Evolutionary conservation across 2,113 vertebrate genomes (phyloP), one percentile per base, ranked within the genome.

Genomic region (Anguilla japonica): DNA sequence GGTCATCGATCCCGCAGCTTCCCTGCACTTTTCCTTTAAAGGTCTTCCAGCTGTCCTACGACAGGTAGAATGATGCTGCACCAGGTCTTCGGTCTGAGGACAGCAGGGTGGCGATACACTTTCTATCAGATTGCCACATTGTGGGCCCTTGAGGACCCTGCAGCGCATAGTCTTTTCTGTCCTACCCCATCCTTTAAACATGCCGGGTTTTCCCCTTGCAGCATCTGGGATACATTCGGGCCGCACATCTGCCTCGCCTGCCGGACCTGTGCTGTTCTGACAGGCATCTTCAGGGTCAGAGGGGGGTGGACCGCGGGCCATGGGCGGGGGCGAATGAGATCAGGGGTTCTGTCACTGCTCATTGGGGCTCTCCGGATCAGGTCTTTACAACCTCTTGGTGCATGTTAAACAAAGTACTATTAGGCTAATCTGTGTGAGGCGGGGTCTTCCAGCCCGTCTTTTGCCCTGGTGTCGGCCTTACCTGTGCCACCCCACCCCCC

Each of bases 151-250:
- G 20, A 34, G n/a, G 16, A 50, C 20, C 53, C 50, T 13, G 9
- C 39, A 87, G 60, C 41, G n/a, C 43, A n/a, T n/a, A 56, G 81
- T 41, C 5, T 16, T 87, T 50, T 83, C 41, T 78, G 60, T 18
- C 41, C 43, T 57, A 81, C 20, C 39, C 56, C 53, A 5, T 81
- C 20, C 46, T 79, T 56, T 26, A n/a, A 75, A 29, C 26, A 26
- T 34, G 20, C n/a, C 13, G 78, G 5, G 14, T 56, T n/a, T 57
- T 16, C 53, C 82, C 20, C 60, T 67, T 20, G 6, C 56, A 71
- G 40, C 67, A 40, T 57, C 86, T 87, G 81, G 18, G 81, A 87
- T 41, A 79, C 41, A 87, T 87, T 63, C 26, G 67, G 67, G 63
- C 22, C 2, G 63, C 60, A 40, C 82, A 82, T 82, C 85, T 75